A percentile compares a stretch with the other conserved stretches of the same genome.
These are phyloP conservation scores for Amphiprion clarkii DNA, from an alignment of 2,797 vertebrate species.

Conservation along the genomic window DNA sequence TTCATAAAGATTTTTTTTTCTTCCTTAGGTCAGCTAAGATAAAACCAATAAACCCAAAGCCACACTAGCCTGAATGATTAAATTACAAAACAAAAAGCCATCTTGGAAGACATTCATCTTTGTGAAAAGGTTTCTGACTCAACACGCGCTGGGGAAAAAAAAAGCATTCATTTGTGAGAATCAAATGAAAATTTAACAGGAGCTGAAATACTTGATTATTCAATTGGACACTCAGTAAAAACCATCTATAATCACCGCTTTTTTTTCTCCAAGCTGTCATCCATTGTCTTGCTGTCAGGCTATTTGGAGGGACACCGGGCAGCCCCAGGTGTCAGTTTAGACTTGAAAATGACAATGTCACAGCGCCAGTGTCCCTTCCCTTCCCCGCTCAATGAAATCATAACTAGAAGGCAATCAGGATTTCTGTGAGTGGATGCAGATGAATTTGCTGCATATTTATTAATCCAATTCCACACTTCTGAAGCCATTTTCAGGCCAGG, in stretches of 20 bases:
- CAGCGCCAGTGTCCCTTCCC: constrained; percentile 67
- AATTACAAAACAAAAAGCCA: neutral
- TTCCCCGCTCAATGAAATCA: constrained; percentile 55
- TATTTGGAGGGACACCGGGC: constrained; percentile 63
- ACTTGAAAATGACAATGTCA: constrained; percentile 74
- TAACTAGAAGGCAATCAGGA: constrained; percentile 70
- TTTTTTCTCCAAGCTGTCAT: constrained; percentile 63
- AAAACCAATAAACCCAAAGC: constrained; percentile 22
- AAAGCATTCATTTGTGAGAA: constrained; percentile 21
- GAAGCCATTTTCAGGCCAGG: constrained; percentile 24
- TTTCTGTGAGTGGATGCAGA: constrained; percentile 65
- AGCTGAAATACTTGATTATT: constrained; percentile 52
- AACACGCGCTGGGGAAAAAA: constrained; percentile 1
- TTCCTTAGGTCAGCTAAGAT: constrained; percentile 46
- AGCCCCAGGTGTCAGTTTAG: constrained; percentile 80
- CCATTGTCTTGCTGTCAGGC: constrained; percentile 55
- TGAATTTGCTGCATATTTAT: constrained; percentile 56
- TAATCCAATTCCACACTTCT: constrained; percentile 52
- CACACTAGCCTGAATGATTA: constrained; percentile 10
- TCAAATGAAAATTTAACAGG: constrained; percentile 52
- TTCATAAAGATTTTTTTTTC: constrained; percentile 17
- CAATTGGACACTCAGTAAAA: constrained; percentile 60
- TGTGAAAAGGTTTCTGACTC: constrained; percentile 32
- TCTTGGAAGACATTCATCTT: constrained; percentile 33
- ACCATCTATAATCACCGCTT: constrained; percentile 17